Percentiles rank a stretch among this genome's conserved stretches.
phyloP scores from a whole-genome alignment of 2,888 invertebrate genomes.

The Tetranychus truncatus region DNA sequence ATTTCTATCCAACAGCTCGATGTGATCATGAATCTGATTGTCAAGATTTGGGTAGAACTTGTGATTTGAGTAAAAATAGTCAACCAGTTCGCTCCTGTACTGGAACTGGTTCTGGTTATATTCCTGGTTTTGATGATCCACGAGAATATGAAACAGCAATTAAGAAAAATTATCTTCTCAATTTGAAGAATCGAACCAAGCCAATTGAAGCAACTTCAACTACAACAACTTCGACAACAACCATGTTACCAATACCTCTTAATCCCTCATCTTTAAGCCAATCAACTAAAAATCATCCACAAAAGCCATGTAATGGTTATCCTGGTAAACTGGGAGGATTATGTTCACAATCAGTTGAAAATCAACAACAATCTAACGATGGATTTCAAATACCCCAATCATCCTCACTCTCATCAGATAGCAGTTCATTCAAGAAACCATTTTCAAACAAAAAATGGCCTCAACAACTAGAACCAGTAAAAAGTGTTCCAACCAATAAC shows the following conservation, averaged over 20 bases:
- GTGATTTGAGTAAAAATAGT: slow-evolving; percentile 8
- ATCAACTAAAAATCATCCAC: not conserved
- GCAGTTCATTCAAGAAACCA: not conserved
- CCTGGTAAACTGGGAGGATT: not conserved
- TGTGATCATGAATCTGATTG: slow-evolving; percentile 11
- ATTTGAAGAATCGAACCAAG: not conserved
- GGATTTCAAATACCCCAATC: not conserved
- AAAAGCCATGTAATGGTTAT: not conserved
- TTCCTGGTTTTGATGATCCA: slow-evolving; percentile 8
- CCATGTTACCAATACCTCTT: not conserved
- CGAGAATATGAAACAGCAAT: slow-evolving; percentile 5
- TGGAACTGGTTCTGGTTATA: slow-evolving; percentile 2
- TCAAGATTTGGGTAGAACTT: slow-evolving; percentile 12
- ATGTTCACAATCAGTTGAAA: not conserved
- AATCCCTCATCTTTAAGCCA: not conserved
- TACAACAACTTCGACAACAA: not conserved
- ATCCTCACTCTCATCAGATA: not conserved
- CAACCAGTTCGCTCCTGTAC: slow-evolving; percentile 14
- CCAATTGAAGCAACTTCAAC: not conserved
- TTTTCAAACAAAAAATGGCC: not conserved
- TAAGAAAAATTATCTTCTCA: slow-evolving; percentile 2
- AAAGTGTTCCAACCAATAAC: not conserved
- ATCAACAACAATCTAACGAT: not conserved
- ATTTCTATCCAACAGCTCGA: not conserved
- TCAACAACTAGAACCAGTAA: not conserved